These are phyloP conservation scores for Poeciliopsis turneri DNA, from an alignment of 2,797 vertebrate genomes.

Conservation along the genomic window DNA sequence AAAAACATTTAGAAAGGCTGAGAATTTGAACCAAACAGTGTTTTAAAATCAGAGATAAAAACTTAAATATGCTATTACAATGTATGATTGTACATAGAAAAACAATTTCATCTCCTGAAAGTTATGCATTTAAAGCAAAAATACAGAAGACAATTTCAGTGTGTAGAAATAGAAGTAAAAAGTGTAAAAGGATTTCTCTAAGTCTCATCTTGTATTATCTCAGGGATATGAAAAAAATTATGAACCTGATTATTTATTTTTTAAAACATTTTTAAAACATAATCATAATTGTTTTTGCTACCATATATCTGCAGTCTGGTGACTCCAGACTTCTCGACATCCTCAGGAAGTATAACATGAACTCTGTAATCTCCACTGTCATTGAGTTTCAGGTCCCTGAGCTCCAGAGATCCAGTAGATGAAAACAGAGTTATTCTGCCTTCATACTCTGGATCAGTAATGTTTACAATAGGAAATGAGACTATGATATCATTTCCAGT, in stretches of 20 bases:
- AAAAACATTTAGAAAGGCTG: too few relatives aligned
- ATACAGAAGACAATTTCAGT: too few relatives aligned
- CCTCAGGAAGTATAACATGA: accelerated
- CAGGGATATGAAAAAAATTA: too few relatives aligned
- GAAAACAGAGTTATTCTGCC: slow-evolving; percentile 47
- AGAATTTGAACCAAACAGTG: too few relatives aligned
- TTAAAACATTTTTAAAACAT: not conserved
- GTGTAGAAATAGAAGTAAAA: too few relatives aligned
- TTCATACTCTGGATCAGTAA: not conserved
- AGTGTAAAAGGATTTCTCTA: too few relatives aligned
- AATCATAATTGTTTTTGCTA: not conserved
- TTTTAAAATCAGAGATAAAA: too few relatives aligned
- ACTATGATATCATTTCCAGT: accelerated
- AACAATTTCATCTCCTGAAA: not conserved
- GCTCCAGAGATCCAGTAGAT: slow-evolving; percentile 59
- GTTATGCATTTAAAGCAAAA: too few relatives aligned
- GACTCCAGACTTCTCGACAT: accelerated
- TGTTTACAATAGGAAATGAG: accelerated
- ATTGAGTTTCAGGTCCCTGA: slow-evolving; percentile 36
- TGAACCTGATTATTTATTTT: not conserved
- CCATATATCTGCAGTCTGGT: not conserved
- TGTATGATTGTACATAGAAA: too few relatives aligned
- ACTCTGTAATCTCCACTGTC: slow-evolving; percentile 51
- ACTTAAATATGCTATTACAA: too few relatives aligned
- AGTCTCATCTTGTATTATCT: too few relatives aligned